Base-by-base conservation (phyloP, 2,888 invertebrate species). In the Acleris literana region DNA sequence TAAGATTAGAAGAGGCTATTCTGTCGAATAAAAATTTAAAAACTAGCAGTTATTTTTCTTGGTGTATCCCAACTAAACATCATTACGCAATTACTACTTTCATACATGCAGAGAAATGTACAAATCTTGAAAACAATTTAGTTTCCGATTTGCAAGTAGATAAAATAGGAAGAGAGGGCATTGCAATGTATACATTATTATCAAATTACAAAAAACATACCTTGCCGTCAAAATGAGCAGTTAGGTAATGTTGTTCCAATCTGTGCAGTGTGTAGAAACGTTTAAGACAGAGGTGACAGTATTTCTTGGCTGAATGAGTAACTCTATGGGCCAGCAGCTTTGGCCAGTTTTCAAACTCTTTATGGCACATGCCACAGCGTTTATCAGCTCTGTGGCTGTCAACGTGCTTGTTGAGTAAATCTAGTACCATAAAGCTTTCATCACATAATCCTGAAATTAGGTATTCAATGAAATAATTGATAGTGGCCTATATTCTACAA, bases 281-380 rank as follows among this genome's bases (percentile, higher is more conserved):
- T 13, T 43, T 63, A 25, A 49, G 49, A 22, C 63, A 63, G 4
- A 63, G 63, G 25, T 63, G 63, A 46, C 63, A 63, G 16, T 56
- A 17, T 56, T 63, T 63, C 43, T 49, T 49, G 39, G 18, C 20
- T 25, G 55, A 39, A 56, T 63, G 63, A 17, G 20, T 39, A 25
- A 39, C 55, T 43, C 63, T 39, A 22, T 63, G 63, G 7, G 63
- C 39, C 18, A 63, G 11, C 25, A 63, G 43, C 11, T 63, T 63
- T 16, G 63, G 63, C 63, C 63, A 63, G 18, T 49, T 63, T 43
- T 63, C 63, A 51, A 63, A 63, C 25, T 48, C 39, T 49, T 55
- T 56, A 13, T 13, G 56, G n/a, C 63, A 63, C 22, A 49, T 39
- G 16, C 63, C 22, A 16, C 63, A 63, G 16, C 16, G 9, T 5